Conservation (phyloP, 2,888 invertebrate genomes). For the Ormyrus labotus region DNA sequence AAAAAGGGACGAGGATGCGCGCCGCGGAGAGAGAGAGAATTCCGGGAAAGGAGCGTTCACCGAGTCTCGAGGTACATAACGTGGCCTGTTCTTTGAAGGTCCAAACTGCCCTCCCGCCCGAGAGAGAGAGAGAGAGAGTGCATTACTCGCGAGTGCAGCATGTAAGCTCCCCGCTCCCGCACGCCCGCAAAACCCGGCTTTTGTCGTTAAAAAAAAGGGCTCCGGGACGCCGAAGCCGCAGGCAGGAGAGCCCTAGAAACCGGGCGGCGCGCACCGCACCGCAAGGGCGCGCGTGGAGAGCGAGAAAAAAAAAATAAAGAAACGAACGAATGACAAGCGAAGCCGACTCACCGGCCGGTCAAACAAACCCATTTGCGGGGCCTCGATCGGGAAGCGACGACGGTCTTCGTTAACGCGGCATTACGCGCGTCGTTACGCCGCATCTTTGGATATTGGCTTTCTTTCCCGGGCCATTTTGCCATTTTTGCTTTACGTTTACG, state of each 20-base stretch:
- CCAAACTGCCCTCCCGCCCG: not conserved
- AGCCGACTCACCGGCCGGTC: not conserved
- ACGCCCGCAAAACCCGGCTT: constrained; percentile 35
- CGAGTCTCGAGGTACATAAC: constrained; percentile 24
- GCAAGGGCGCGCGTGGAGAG: constrained; percentile 16
- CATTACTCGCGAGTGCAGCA: too few species aligned
- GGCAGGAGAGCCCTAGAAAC: not conserved
- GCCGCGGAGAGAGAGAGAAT: constrained; percentile 58
- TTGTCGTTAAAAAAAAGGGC: constrained; percentile 32
- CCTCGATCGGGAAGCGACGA: not conserved
- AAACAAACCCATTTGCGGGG: constrained; percentile 1
- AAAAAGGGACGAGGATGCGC: constrained; percentile 56
- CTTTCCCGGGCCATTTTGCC: not conserved
- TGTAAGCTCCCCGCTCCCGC: not conserved
- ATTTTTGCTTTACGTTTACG: not conserved
- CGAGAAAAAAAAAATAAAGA: constrained; percentile 26
- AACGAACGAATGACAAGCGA: constrained; percentile 10
- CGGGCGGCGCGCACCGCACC: constrained; percentile 4
- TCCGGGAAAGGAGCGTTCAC: constrained; percentile 58
- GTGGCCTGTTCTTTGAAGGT: constrained; percentile 40
- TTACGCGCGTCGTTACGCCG: not conserved
- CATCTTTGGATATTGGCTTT: constrained; percentile 17
- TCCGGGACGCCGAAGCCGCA: not conserved
- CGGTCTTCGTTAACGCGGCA: constrained; percentile 27
- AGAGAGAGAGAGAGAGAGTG: too few species aligned